Evolutionary conservation across 2,113 vertebrate genomes (phyloP).

Genomic region (Coreoperca whiteheadi): DNA sequence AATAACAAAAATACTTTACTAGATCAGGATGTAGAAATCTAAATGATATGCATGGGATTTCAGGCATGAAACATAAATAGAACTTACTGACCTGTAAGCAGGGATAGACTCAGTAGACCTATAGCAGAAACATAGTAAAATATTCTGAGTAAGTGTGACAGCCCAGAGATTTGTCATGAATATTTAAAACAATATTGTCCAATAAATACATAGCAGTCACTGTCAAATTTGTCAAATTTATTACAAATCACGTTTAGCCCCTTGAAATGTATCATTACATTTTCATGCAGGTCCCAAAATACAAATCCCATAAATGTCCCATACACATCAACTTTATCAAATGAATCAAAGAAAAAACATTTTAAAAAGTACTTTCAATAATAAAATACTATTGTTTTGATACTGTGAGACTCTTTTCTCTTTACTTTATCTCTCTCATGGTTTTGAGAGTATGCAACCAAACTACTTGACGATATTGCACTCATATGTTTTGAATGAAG

Average conservation of each 20-base stretch:
- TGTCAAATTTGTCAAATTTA: not conserved
- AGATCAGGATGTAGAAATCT: not conserved
- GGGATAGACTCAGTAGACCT: constrained; percentile 66
- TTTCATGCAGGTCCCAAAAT: not conserved
- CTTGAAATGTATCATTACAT: not conserved
- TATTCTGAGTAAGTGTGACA: not conserved
- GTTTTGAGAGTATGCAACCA: not conserved
- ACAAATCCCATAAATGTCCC: not conserved
- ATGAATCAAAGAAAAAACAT: not conserved
- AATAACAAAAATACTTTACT: not conserved
- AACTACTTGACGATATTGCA: not conserved
- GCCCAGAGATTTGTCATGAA: not conserved
- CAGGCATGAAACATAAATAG: not conserved
- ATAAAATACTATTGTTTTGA: not conserved
- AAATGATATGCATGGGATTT: not conserved
- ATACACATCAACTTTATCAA: not conserved
- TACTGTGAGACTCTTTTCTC: not conserved
- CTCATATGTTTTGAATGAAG: not conserved
- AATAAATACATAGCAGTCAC: not conserved
- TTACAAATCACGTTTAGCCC: not conserved
- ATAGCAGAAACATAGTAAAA: constrained; percentile 19
- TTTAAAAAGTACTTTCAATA: not conserved
- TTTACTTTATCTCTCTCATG: not conserved
- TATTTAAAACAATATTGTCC: not conserved
- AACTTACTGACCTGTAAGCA: constrained; percentile 64